Conservation (phyloP, 2,113 vertebrate genomes). For the Ciconia maguari region DNA sequence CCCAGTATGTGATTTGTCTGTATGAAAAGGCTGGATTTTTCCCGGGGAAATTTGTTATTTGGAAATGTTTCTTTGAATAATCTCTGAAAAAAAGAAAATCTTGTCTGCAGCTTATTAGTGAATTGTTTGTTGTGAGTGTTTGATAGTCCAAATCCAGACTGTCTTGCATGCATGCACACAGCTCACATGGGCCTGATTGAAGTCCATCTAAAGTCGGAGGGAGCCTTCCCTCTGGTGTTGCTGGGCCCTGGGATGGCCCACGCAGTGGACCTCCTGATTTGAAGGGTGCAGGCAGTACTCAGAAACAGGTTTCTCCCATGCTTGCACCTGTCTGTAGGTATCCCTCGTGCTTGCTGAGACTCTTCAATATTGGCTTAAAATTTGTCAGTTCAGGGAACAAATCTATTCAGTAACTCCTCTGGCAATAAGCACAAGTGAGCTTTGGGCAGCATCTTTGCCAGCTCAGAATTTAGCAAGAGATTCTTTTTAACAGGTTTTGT, state of each 20-base stretch:
- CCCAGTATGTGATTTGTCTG: not conserved
- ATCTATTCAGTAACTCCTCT: not conserved
- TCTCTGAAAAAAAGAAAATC: not conserved
- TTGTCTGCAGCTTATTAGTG: conserved; percentile 9
- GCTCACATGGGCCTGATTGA: not conserved
- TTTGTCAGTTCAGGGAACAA: not conserved
- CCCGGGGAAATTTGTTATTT: not conserved
- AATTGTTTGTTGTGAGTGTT: conserved; percentile 6
- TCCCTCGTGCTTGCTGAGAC: not conserved
- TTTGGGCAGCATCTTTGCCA: not conserved
- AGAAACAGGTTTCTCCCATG: not conserved
- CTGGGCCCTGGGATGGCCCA: not conserved
- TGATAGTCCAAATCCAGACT: not conserved
- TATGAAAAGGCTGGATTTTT: not conserved
- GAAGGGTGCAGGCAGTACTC: not conserved
- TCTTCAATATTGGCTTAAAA: not conserved
- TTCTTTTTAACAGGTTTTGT: not conserved
- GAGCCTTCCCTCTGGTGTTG: not conserved
- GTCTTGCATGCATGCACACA: not conserved
- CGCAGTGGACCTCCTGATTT: not conserved
- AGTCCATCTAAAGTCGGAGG: not conserved
- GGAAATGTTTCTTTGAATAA: not conserved
- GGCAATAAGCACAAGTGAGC: not conserved
- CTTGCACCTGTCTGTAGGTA: not conserved
- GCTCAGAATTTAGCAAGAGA: not conserved